Evolutionary conservation across 2,888 invertebrate species (phyloP).

Genomic region (Machimus atricapillus): DNA sequence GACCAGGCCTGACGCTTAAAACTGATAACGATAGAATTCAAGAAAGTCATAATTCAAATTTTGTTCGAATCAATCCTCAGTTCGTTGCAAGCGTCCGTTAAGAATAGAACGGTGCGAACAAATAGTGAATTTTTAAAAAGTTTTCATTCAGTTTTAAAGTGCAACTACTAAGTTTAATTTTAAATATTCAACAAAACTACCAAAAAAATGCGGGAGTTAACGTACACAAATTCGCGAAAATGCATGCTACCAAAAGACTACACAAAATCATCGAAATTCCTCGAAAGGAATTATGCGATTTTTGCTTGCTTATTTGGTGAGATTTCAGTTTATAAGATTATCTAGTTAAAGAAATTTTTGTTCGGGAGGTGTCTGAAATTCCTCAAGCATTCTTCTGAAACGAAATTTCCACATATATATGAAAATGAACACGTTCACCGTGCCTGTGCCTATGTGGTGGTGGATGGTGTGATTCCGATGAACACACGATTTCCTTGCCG

Average conservation of each 20-base stretch:
- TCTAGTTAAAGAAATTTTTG: not conserved
- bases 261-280: slow-evolving; percentile 44
- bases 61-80: not conserved
- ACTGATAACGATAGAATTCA: not conserved
- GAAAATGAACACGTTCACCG: not conserved
- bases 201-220: slow-evolving; percentile 44
- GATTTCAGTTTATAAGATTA: not conserved
- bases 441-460: not conserved
- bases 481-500: not conserved
- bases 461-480: not conserved
- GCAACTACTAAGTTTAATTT: not conserved
- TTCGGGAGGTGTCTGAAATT: not conserved
- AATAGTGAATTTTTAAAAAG: not conserved
- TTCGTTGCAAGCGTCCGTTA: not conserved
- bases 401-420: not conserved
- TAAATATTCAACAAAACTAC: not conserved
- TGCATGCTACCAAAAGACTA: slow-evolving; percentile 46
- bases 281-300: slow-evolving; percentile 42
- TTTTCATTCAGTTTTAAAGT: not conserved
- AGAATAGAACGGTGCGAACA: not conserved
- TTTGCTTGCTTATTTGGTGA: slow-evolving; percentile 40
- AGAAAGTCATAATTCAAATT: not conserved
- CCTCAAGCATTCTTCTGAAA: not conserved
- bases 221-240: slow-evolving; percentile 45
- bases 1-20: not conserved